Base-by-base conservation (phyloP, 1,140 invertebrate genomes). In the Elymnias hypermnestra region DNA sequence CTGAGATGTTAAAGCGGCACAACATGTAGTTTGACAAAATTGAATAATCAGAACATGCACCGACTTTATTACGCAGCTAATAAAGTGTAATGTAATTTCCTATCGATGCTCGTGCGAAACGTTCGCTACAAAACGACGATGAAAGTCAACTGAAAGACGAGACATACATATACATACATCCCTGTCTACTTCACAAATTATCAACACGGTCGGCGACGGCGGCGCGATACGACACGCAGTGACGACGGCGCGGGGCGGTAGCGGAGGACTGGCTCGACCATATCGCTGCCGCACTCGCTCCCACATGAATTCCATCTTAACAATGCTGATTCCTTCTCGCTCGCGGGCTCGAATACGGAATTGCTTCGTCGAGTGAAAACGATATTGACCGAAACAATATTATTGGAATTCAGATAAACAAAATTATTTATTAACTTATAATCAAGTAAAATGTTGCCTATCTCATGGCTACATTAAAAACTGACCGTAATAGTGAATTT, bases 91-190 rank as follows among this genome's bases (percentile, higher is more conserved):
- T 78, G 71, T 71, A 78, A 77, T 82, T 78, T 76, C 62, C 65
- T 81, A 72, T 78, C 67, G 61, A 81, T 67, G 73, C 69, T 69
- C 71, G 72, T 74, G 73, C 77, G 69, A 82, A 82, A 79, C 81
- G 81, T 82, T 84, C 75, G 63, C 81, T 72, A 72, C 77, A 73
- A 82, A 81, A 82, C 77, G 74, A 72, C 71, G 81, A 82, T 78
- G 75, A 84, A 84, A 84, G 81, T 84, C 81, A 82, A 84, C 81
- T 84, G 81, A 79, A 79, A 82, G 77, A 77, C 77, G 81, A 83
- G 77, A 82, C 72, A 67, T 77, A 79, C 66, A 74, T 79, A 84
- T 84, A 79, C 69, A 73, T 72, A 76, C 68, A 76, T 82, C 77
- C 75, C 76, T 82, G 76, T 84, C 77, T 62, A 66, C 76, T 75